Percentiles rank a stretch among this genome's conserved stretches.
Conservation (phyloP, 2,888 invertebrate species). For the Dioctria linearis region DNA sequence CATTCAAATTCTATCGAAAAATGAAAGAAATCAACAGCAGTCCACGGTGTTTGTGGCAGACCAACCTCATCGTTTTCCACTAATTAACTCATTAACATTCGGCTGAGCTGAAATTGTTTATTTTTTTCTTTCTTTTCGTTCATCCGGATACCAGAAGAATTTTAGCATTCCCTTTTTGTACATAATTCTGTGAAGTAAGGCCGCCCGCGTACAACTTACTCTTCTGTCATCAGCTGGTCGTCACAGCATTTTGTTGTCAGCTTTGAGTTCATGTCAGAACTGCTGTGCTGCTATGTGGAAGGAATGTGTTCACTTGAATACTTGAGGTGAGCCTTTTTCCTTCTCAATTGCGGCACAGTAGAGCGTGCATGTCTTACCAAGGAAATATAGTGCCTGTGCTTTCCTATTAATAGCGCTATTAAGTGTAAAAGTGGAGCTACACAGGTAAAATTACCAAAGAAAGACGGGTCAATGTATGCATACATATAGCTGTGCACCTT, state of each 20-base stretch:
- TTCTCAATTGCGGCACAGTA: not conserved
- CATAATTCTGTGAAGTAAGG: slow-evolving; percentile 31
- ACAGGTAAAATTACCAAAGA: not conserved
- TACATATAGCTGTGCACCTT: slow-evolving; percentile 14
- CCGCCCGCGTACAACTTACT: slow-evolving; percentile 43
- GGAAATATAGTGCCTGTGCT: not conserved
- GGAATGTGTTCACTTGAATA: slow-evolving; percentile 27
- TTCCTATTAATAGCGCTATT: slow-evolving; percentile 13
- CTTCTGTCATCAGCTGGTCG: slow-evolving; percentile 39
- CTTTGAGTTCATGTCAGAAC: slow-evolving; percentile 33
- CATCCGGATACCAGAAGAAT: not conserved
- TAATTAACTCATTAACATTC: slow-evolving; percentile 60
- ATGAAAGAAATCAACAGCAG: not conserved
- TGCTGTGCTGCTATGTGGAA: slow-evolving; percentile 15
- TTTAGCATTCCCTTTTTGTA: slow-evolving; percentile 29
- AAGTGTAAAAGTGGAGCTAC: not conserved
- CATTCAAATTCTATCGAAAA: slow-evolving; percentile 34
- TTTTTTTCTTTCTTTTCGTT: slow-evolving; percentile 7
- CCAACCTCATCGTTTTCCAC: slow-evolving; percentile 59
- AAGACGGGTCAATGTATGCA: slow-evolving; percentile 22
- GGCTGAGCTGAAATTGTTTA: slow-evolving; percentile 32
- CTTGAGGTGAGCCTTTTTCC: not conserved
- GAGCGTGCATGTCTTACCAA: not conserved
- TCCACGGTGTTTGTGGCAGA: slow-evolving; percentile 53
- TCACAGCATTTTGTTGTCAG: slow-evolving; percentile 18